phyloP scores from a whole-genome alignment of 2,797 vertebrate genomes.

The Aplochiton taeniatus region DNA sequence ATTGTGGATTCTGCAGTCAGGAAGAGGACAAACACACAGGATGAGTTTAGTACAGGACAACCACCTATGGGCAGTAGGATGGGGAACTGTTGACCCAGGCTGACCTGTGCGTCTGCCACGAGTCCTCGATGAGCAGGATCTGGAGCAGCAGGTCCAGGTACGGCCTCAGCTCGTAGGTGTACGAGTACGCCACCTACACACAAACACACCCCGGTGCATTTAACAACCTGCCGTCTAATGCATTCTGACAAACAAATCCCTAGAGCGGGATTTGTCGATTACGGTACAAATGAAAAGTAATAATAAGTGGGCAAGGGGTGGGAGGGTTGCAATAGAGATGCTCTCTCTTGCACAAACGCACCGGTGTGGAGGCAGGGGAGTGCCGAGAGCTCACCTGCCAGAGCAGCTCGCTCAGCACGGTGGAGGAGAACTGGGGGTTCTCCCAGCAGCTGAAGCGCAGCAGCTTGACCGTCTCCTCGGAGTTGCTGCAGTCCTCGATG shows the following conservation, averaged over 20 bases:
- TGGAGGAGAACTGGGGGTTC: conserved; percentile 98
- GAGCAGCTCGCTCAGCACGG: conserved; percentile 97
- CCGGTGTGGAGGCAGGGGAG: neutral
- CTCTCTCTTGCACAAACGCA: neutral
- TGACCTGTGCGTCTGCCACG: conserved; percentile 99
- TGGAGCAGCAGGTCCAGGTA: conserved; percentile 98
- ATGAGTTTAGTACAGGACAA: too few relatives aligned
- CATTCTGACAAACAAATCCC: neutral
- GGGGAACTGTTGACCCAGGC: conserved; percentile 17
- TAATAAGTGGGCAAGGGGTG: too few relatives aligned
- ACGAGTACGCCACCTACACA: conserved; percentile 94
- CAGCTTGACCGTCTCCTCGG: conserved; percentile 96
- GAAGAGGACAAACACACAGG: neutral
- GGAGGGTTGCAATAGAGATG: too few relatives aligned
- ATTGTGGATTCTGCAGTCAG: conserved; percentile 90
- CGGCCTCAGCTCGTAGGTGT: conserved; percentile 97
- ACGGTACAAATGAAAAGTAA: too few relatives aligned
- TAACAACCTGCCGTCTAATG: neutral
- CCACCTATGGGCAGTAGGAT: too few relatives aligned
- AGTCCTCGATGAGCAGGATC: conserved; percentile 97
- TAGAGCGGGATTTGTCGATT: too few relatives aligned
- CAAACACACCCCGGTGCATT: neutral
- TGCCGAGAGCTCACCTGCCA: conserved; percentile 86
- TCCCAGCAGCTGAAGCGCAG: conserved; percentile 99
- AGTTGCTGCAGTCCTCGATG: conserved; percentile 99